Percentiles rank a stretch among this genome's conserved stretches.
Evolutionary conservation across 1,140 invertebrate genomes (phyloP).

Genomic region (Calephelis nemesis): DNA sequence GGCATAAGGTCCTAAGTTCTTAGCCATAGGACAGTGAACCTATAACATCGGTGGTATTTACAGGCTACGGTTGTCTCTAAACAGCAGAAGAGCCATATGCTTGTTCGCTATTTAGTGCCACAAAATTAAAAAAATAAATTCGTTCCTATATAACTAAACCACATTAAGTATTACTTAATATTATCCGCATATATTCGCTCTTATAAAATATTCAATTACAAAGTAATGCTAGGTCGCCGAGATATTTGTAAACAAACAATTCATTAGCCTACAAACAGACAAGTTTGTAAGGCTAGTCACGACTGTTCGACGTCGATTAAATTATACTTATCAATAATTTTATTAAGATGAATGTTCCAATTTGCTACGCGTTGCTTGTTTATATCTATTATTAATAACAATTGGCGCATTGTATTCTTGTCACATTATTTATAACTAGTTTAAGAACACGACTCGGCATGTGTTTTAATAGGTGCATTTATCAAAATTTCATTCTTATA

Average conservation of each 20-base stretch:
- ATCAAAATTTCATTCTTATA: not conserved
- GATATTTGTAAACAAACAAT: conserved; percentile 23
- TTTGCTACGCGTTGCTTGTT: conserved; percentile 17
- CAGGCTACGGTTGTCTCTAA: too few species aligned
- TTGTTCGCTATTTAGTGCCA: too few species aligned
- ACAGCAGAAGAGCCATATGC: too few species aligned
- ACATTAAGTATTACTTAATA: too few species aligned
- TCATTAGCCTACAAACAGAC: conserved; percentile 14
- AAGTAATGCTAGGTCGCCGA: conserved; percentile 10
- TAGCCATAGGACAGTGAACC: too few species aligned
- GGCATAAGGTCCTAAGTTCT: too few species aligned
- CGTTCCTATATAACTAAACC: too few species aligned
- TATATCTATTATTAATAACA: conserved; percentile 16
- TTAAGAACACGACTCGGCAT: not conserved
- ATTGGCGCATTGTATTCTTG: not conserved
- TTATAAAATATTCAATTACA: conserved; percentile 9
- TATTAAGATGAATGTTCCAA: conserved; percentile 17
- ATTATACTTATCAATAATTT: conserved; percentile 16
- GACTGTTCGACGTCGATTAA: conserved; percentile 8
- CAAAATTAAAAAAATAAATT: too few species aligned
- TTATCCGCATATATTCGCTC: not conserved
- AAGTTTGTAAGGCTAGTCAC: conserved; percentile 10
- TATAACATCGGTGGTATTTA: too few species aligned
- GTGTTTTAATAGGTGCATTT: not conserved
- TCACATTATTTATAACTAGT: conserved; percentile 1